Evolutionary conservation across 2,797 vertebrate species (phyloP).

Genomic region (Phataginus tricuspis): DNA sequence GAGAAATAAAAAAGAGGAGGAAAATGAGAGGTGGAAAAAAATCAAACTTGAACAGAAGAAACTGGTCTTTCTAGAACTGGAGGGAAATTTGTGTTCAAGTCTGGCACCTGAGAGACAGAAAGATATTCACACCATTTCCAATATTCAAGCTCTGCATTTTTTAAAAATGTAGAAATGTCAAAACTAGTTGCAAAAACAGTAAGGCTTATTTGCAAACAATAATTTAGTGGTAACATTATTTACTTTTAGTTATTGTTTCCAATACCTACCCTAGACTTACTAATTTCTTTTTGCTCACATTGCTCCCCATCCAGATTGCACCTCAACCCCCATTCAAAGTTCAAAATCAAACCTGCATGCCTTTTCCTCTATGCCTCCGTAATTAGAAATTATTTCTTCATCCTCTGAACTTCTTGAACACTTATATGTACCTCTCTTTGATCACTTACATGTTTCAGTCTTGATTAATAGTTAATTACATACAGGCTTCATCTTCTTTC

Average conservation of each 20-base stretch:
- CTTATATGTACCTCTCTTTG: neutral
- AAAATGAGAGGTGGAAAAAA: neutral
- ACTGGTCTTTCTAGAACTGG: neutral
- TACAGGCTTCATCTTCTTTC: neutral
- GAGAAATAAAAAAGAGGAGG: neutral
- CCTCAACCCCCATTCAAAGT: neutral
- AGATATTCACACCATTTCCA: neutral
- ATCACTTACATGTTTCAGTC: neutral
- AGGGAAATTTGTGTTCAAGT: neutral
- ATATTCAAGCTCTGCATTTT: neutral
- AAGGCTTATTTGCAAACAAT: neutral
- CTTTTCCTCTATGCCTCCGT: neutral
- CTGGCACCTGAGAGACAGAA: neutral
- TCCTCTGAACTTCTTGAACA: neutral
- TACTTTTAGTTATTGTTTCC: neutral
- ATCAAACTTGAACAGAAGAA: neutral
- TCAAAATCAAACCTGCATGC: neutral
- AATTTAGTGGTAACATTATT: neutral
- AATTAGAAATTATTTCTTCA: neutral
- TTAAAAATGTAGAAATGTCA: conserved; percentile 20
- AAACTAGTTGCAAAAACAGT: neutral
- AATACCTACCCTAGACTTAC: neutral
- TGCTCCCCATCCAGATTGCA: neutral
- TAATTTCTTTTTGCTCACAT: conserved; percentile 5
- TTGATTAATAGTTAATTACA: neutral